Base-by-base conservation (phyloP, 2,113 vertebrate genomes). In the Oceanites oceanicus region DNA sequence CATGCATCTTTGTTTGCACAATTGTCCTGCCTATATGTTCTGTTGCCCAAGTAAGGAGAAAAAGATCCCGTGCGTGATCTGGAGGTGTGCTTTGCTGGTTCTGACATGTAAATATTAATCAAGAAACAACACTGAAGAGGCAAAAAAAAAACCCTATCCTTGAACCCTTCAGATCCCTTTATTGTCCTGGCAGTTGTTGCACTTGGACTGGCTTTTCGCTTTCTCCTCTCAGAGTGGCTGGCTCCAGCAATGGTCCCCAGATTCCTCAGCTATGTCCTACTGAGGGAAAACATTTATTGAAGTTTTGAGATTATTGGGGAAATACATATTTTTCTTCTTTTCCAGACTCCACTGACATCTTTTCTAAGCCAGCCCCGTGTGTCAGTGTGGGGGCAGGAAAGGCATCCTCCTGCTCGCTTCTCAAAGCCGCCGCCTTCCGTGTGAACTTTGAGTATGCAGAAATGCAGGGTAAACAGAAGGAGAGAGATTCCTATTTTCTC, bases 241-340 rank as follows among this genome's bases (percentile, higher is more conserved):
- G 94, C 95, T 96, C 59, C 75, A 88, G 85, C 95, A 59, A 91
- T 17, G 27, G 67, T 95, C 94, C 90, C 81, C 70, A 93, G 96
- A 98, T 97, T 97, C 96, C 95, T 94, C 83, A 97, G 94, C 80
- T 96, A 89, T 13, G 36, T 97, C 97, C 97, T 88, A 97, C 96
- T 96, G 97, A 97, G 97, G 79, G 59, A 97, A 97, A 98, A 97
- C 96, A 98, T 96, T 97, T 96, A 97, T 81, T 90, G 96, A 98
- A 96, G 92, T 91, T 89, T 97, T 97, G 83, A 95, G 84, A 86
- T 95, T 97, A 94, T 97, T 95, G 96, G 90, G 83, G 94, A 97
- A 96, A 98, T 97, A 96, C 88, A 94, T 96, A 96, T 92, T 97
- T 96, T 88, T 97, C 86, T 91, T 84, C 88, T 96, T 96, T 95